These are phyloP conservation scores for Leptopilina syphax DNA, from an alignment of 2,888 invertebrate genomes.

Conservation along the genomic window DNA sequence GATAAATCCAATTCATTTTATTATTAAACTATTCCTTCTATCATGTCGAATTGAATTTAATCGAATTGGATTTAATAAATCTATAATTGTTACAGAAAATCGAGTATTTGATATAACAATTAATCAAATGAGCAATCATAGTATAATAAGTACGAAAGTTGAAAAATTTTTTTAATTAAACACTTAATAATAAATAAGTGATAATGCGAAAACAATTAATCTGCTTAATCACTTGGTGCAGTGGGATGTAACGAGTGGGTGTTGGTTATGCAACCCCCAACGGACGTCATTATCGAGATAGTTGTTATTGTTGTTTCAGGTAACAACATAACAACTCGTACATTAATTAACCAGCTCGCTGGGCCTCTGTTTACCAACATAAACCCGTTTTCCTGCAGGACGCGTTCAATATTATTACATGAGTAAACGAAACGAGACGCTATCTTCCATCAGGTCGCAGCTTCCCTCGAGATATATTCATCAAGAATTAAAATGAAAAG, in stretches of 20 bases:
- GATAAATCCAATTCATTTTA: too few relatives aligned
- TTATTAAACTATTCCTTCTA: too few relatives aligned
- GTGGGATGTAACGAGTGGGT: constrained; percentile 13
- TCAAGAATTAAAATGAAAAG: constrained; percentile 40
- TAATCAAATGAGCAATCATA: too few relatives aligned
- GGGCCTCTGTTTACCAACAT: constrained; percentile 35
- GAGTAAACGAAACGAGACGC: constrained; percentile 48
- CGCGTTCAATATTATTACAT: constrained; percentile 54
- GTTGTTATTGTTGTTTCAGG: constrained; percentile 47
- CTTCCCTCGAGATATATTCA: constrained; percentile 48
- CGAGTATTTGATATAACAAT: too few relatives aligned
- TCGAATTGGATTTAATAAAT: too few relatives aligned
- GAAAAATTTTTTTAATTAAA: not conserved
- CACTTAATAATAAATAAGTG: not conserved
- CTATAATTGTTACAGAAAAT: too few relatives aligned
- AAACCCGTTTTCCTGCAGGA: constrained; percentile 40
- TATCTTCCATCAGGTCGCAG: constrained; percentile 49
- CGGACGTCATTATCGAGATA: constrained; percentile 41
- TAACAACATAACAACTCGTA: constrained; percentile 49
- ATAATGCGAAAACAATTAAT: constrained; percentile 9
- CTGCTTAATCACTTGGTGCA: constrained; percentile 32
- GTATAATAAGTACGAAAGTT: too few relatives aligned
- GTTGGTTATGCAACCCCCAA: constrained; percentile 11
- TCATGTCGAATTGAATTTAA: too few relatives aligned
- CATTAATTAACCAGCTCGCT: constrained; percentile 53